Percentiles rank a stretch among this genome's conserved stretches.
These are phyloP conservation scores for Palloptera scutellata DNA, from an alignment of 2,888 invertebrate species.

Conservation along the genomic window DNA sequence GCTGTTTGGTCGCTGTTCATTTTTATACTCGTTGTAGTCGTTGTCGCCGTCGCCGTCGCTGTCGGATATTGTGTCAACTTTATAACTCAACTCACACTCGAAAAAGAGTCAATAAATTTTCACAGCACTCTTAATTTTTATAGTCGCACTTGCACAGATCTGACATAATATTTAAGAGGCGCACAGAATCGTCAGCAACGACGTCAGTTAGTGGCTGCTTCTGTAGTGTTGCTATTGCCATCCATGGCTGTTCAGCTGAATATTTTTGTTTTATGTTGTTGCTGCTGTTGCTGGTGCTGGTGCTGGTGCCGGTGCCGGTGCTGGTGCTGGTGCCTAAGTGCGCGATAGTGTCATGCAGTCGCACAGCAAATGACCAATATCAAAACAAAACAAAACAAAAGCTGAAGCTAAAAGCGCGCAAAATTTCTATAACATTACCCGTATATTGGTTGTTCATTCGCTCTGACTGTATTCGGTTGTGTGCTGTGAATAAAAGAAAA, in stretches of 20 bases:
- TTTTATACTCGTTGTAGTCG: neutral
- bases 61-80: slow-evolving; percentile 45
- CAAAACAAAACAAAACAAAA: slow-evolving; percentile 15
- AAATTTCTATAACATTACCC: neutral
- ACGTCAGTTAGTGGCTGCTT: neutral
- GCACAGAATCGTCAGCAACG: slow-evolving; percentile 42
- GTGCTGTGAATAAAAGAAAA: too few relatives aligned
- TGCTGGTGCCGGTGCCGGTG: slow-evolving; percentile 8
- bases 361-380: neutral
- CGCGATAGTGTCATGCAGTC: neutral
- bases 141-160: slow-evolving; percentile 60
- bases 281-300: neutral
- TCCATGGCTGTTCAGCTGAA: too few relatives aligned
- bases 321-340: neutral
- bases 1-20: too few relatives aligned
- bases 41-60: neutral
- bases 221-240: too few relatives aligned
- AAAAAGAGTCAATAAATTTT: slow-evolving; percentile 56
- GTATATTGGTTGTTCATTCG: neutral
- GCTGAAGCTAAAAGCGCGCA: neutral
- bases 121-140: slow-evolving; percentile 53
- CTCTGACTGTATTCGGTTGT: neutral
- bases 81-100: slow-evolving; percentile 51
- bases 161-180: slow-evolving; percentile 59
- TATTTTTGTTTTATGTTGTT: too few relatives aligned